Conservation (phyloP, 2,113 vertebrate genomes). For the Vanacampus margaritifer region DNA sequence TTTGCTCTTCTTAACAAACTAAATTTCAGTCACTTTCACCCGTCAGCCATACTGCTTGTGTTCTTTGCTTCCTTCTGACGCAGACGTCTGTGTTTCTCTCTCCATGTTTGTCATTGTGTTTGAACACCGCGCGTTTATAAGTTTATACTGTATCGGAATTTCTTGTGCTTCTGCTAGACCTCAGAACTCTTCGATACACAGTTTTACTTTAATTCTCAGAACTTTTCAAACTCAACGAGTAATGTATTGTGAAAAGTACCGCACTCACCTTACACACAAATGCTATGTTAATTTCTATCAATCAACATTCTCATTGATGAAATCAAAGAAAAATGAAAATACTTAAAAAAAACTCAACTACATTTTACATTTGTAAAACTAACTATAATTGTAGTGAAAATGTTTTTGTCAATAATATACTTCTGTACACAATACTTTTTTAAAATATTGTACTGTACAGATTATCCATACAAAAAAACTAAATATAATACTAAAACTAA, state of each 20-base stretch:
- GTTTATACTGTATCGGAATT: neutral
- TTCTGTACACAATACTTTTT: no score
- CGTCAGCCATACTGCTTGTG: neutral
- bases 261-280: neutral
- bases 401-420: no score
- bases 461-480: no score
- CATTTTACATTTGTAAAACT: no score
- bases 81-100: neutral
- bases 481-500: no score
- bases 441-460: no score
- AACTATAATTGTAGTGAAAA: no score
- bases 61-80: conserved; percentile 11
- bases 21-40: conserved; percentile 25
- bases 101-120: neutral
- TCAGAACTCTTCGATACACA: neutral
- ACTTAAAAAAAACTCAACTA: no score
- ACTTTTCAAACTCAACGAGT: neutral
- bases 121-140: neutral
- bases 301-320: no score
- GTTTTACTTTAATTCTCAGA: neutral
- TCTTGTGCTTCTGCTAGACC: neutral
- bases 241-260: neutral
- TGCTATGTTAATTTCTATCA: neutral
- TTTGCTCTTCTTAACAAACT: conserved; percentile 12
- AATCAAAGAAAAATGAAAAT: no score